Evolutionary conservation across 2,797 vertebrate species (phyloP), one percentile per base, ranked within the genome.

Genomic region (Remorina albescens): DNA sequence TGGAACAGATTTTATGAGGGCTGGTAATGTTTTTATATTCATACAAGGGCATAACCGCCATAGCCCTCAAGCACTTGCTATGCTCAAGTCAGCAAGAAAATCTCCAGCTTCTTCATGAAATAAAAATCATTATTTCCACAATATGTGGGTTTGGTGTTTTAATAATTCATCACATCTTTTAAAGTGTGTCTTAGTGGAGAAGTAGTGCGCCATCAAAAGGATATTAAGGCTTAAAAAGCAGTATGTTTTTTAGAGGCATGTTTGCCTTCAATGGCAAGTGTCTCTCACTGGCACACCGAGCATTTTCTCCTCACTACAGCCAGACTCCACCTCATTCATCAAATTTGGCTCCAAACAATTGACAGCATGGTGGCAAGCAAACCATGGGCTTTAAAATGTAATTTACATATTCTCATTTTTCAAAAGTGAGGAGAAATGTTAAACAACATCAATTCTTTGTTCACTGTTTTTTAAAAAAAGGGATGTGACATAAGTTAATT

Each of bases 11-110:
- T 74, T 74, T 18, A 36, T 50, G 55, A 82, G 71, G 53, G 30
- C 46, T 54, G 51, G 26, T 12, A 68, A 70, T 81, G 54, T 58
- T 41, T 36, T 74, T 60, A 57, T 60, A 59, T 54, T 83, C 63
- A 77, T 66, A 76, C 49, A 69, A 25, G 74, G 72, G 46, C 51
- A 56, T 56, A 80, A 71, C 42, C 25, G 74, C 44, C 37, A 5
- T 11, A n/a, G 25, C 55, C 67, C 72, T 73, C 28, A 15, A 74
- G 60, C 64, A 21, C 44, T 78, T 39, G 36, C 59, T 67, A 60
- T 55, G 8, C 25, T 44, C 34, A 54, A 84, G 66, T 78, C 57
- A 82, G 72, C 67, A 30, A 64, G 44, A 73, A 75, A 78, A 73
- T 42, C 46, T 69, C 21, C 50, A 61, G 55, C 44, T 60, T 71